Evolutionary conservation across 23 tunicate genomes (phyloP).

Genomic region (Trididemnum nubilum): DNA sequence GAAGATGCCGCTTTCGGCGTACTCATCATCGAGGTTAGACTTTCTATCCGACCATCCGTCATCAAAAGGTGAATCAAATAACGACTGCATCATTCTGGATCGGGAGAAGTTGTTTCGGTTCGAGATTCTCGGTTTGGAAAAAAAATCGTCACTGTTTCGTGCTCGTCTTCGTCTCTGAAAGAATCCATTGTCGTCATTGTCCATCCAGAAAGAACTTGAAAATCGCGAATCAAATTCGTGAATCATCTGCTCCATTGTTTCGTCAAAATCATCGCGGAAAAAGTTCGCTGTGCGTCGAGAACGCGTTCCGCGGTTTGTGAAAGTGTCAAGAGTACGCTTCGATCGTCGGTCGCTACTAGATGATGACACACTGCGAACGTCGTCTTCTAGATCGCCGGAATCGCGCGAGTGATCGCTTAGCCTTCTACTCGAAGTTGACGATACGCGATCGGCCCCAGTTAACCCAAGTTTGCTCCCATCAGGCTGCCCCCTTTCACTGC

Average conservation of each 20-base stretch:
- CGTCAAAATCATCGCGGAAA: slow-evolving; percentile 56
- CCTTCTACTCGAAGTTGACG: background rate
- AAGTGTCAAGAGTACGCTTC: background rate
- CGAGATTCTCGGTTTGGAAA: background rate
- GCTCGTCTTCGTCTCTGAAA: background rate
- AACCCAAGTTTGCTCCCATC: background rate
- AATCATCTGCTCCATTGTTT: slow-evolving; percentile 56
- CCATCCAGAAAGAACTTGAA: slow-evolving; percentile 42
- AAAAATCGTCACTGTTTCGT: slow-evolving; percentile 16
- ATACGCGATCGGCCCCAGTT: background rate
- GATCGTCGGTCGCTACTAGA: background rate
- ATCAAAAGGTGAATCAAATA: slow-evolving; percentile 13
- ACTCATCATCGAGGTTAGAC: slow-evolving; percentile 22
- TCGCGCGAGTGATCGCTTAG: slow-evolving; percentile 13
- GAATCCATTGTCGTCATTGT: slow-evolving; percentile 30
- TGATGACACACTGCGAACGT: slow-evolving; percentile 5
- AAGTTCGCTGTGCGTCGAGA: slow-evolving; percentile 15
- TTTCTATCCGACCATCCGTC: slow-evolving; percentile 3
- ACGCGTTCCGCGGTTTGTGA: slow-evolving; percentile 12
- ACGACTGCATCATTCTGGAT: background rate
- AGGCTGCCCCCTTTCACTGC: background rate
- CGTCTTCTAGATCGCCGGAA: slow-evolving; percentile 10
- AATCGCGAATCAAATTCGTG: slow-evolving; percentile 50
- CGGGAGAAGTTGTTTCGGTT: too few species aligned
- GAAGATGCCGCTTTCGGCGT: slow-evolving; percentile 53